These are phyloP conservation scores for Eulithis prunata DNA, from an alignment of 2,888 invertebrate genomes.

Conservation along the genomic window DNA sequence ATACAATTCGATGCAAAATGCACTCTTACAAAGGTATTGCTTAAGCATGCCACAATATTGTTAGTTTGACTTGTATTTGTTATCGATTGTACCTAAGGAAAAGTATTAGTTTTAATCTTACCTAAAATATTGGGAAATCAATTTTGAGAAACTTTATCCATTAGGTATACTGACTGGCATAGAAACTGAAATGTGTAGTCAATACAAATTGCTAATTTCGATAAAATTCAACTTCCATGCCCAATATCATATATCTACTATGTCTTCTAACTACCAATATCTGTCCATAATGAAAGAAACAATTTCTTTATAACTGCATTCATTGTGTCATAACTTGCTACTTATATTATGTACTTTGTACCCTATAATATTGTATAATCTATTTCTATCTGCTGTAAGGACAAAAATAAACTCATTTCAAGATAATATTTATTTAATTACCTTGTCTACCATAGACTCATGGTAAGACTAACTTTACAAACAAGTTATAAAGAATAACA, in stretches of 20 bases:
- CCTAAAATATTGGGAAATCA: background rate
- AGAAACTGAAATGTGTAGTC: background rate
- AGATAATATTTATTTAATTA: constrained; percentile 48
- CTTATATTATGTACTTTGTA: background rate
- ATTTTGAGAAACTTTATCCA: background rate
- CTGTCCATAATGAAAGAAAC: no score
- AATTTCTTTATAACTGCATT: no score
- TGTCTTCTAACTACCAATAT: no score
- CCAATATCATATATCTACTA: no score
- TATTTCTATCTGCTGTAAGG: constrained; percentile 19
- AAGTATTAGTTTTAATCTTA: background rate
- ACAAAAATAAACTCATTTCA: constrained; percentile 51
- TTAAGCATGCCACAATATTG: background rate
- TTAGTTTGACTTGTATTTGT: background rate
- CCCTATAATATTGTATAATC: no score
- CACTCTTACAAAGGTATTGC: background rate
- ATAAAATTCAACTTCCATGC: no score
- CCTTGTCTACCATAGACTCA: constrained; percentile 56
- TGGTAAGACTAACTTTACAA: constrained; percentile 40
- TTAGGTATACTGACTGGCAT: no score
- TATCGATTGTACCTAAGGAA: constrained; percentile 9
- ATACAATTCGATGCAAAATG: background rate
- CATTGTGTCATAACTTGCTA: background rate
- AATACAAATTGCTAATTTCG: no score
- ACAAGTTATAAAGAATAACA: constrained; percentile 52